Conservation (phyloP, 2,113 vertebrate genomes). For the Abramis brama region DNA sequence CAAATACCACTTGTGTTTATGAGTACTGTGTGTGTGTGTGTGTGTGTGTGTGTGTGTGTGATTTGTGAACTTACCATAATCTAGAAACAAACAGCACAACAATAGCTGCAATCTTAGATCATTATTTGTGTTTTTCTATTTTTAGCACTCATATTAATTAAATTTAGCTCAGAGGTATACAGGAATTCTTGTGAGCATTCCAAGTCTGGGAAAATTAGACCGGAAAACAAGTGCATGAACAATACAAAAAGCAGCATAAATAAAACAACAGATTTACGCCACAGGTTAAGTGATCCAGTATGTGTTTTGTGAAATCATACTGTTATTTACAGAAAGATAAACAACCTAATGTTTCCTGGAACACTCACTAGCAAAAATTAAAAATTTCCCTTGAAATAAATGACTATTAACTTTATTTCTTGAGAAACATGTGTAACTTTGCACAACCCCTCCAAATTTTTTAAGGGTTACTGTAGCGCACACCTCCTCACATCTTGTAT, state of each 20-base stretch:
- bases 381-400: background rate
- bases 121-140: constrained; percentile 50
- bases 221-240: constrained; percentile 43
- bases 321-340: background rate
- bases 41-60: background rate
- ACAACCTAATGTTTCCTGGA: background rate
- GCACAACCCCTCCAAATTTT: background rate
- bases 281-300: background rate
- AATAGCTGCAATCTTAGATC: constrained; percentile 49
- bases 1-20: background rate
- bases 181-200: constrained; percentile 45
- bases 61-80: constrained; percentile 9
- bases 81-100: constrained; percentile 47
- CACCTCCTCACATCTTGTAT: constrained; percentile 52
- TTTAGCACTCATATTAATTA: constrained; percentile 48
- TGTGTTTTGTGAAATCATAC: background rate
- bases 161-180: constrained; percentile 54
- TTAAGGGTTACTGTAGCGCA: constrained; percentile 48
- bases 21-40: background rate
- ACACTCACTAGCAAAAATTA: background rate
- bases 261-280: constrained; percentile 24
- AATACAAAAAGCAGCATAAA: constrained; percentile 43
- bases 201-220: constrained; percentile 50
- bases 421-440: background rate
- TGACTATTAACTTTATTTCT: background rate